These are phyloP conservation scores for Canis aureus DNA, from an alignment of 2,113 vertebrate species.

Conservation along the genomic window DNA sequence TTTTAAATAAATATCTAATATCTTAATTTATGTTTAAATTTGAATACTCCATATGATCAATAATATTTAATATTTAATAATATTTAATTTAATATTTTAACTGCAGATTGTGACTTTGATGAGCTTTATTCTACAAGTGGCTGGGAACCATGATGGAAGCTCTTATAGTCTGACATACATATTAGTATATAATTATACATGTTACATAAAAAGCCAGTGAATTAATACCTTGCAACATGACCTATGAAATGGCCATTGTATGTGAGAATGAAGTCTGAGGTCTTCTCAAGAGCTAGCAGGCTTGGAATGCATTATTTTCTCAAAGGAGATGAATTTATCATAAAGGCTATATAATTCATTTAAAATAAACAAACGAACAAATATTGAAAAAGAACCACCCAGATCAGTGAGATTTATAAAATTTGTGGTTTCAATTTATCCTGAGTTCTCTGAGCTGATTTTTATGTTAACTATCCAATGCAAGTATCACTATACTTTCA, in stretches of 20 bases:
- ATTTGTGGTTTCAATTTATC: slow-evolving; percentile 50
- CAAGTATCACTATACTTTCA: slow-evolving; percentile 11
- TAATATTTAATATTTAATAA: neutral
- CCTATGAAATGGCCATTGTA: neutral
- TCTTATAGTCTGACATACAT: neutral
- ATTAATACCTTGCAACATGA: neutral
- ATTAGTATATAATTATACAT: neutral
- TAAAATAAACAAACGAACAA: slow-evolving; percentile 2
- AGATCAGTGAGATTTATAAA: slow-evolving; percentile 35
- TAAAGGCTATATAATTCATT: neutral
- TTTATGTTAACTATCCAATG: slow-evolving; percentile 44
- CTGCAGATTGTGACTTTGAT: neutral
- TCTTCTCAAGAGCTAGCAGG: neutral
- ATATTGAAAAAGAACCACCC: neutral
- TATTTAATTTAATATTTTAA: neutral
- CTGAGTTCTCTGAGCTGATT: slow-evolving; percentile 43
- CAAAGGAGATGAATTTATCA: neutral
- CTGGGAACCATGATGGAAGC: neutral
- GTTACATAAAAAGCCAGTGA: neutral
- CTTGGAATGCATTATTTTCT: neutral
- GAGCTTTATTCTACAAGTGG: neutral
- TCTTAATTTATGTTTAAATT: neutral
- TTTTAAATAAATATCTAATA: slow-evolving; percentile 35
- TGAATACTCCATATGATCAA: neutral
- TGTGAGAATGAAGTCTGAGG: neutral